phyloP scores from a whole-genome alignment of 1,140 invertebrate species.

The Papilio xuthus region DNA sequence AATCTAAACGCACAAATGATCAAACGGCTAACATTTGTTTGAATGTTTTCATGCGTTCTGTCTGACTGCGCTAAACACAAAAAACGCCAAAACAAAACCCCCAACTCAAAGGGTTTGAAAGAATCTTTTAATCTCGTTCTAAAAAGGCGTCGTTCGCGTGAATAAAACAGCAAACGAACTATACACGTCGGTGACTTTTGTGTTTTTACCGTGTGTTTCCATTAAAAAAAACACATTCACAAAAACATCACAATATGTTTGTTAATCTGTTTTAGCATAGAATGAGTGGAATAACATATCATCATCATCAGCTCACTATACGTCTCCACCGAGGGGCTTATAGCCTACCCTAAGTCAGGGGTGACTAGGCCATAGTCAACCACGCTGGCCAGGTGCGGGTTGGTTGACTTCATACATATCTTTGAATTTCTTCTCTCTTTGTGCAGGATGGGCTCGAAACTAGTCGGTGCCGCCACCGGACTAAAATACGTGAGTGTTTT shows the following conservation, averaged over 20 bases:
- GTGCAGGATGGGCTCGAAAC: too few species aligned
- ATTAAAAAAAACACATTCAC: neutral
- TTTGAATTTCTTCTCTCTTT: too few species aligned
- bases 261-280: too few species aligned
- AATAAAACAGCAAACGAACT: slow-evolving; percentile 18
- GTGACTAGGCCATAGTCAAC: too few species aligned
- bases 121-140: slow-evolving; percentile 38
- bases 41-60: neutral
- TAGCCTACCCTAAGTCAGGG: too few species aligned
- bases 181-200: neutral
- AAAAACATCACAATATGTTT: neutral
- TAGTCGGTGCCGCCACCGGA: too few species aligned
- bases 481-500: too few species aligned
- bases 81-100: slow-evolving; percentile 8
- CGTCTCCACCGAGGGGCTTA: too few species aligned
- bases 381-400: too few species aligned
- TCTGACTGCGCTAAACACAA: neutral
- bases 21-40: neutral
- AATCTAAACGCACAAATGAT: slow-evolving; percentile 19
- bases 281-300: too few species aligned
- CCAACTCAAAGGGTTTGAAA: slow-evolving; percentile 23
- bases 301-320: too few species aligned
- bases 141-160: neutral
- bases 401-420: too few species aligned
- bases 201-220: neutral